A percentile compares a stretch with the other conserved stretches of the same genome.
phyloP scores from a whole-genome alignment of 1,140 invertebrate species.

The Alviniconcha marisindica region DNA sequence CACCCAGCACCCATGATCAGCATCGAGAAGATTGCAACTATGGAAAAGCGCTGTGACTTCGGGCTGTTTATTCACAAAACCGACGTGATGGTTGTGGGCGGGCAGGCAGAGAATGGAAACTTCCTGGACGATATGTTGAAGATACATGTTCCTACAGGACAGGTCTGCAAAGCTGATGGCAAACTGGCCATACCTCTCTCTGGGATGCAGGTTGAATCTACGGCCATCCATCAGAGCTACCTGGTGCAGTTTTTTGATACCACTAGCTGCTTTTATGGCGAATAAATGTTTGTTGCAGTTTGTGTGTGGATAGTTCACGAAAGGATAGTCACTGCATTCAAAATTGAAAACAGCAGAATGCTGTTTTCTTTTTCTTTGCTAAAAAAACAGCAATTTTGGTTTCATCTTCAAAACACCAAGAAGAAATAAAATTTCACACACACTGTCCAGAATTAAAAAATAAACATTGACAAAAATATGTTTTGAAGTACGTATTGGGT shows the following conservation, averaged over 20 bases:
- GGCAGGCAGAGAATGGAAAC: slow-evolving; percentile 25
- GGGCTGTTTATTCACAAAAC: slow-evolving; percentile 29
- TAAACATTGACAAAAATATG: too few relatives aligned
- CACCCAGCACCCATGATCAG: not conserved
- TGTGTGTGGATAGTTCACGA: too few relatives aligned
- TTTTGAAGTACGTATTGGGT: too few relatives aligned
- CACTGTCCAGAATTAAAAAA: too few relatives aligned
- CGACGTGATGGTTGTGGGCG: slow-evolving; percentile 35
- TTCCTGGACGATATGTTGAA: slow-evolving; percentile 36
- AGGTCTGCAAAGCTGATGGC: not conserved
- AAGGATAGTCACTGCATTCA: too few relatives aligned
- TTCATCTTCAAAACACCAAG: too few relatives aligned
- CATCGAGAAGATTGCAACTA: slow-evolving; percentile 8
- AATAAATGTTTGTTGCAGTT: too few relatives aligned
- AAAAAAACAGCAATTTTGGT: too few relatives aligned
- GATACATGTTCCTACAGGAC: slow-evolving; percentile 14
- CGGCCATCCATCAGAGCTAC: slow-evolving; percentile 26
- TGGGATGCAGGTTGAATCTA: slow-evolving; percentile 21
- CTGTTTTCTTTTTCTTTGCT: too few relatives aligned
- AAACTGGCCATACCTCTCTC: slow-evolving; percentile 34
- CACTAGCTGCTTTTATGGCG: slow-evolving; percentile 29
- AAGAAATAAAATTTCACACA: too few relatives aligned
- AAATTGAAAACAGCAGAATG: too few relatives aligned
- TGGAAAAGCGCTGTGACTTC: slow-evolving; percentile 33
- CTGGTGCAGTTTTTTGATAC: slow-evolving; percentile 33